phyloP scores from a whole-genome alignment of 2,113 vertebrate genomes.

The Ammodytes marinus region DNA sequence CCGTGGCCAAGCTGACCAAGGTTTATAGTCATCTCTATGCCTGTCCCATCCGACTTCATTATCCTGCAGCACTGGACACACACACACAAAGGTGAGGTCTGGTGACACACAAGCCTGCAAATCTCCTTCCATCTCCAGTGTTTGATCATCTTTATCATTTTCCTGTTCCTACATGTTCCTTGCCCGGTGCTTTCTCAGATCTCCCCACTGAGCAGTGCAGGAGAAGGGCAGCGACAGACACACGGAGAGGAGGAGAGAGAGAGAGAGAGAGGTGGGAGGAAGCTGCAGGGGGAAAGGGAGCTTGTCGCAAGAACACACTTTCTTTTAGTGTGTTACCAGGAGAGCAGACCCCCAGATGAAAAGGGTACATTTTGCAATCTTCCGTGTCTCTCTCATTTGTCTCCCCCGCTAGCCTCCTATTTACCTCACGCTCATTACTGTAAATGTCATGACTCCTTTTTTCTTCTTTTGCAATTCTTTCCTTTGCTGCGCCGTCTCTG shows the following conservation, averaged over 20 bases:
- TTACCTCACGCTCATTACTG: slow-evolving; percentile 66
- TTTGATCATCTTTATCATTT: slow-evolving; percentile 49
- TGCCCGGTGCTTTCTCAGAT: slow-evolving; percentile 31
- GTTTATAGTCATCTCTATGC: slow-evolving; percentile 43
- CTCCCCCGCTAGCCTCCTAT: slow-evolving; percentile 37
- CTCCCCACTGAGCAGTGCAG: slow-evolving; percentile 14
- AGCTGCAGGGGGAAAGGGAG: slow-evolving; percentile 15
- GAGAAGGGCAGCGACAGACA: slow-evolving; percentile 1
- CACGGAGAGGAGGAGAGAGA: not conserved
- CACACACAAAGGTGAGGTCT: not conserved
- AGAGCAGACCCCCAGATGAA: slow-evolving; percentile 57
- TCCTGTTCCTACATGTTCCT: slow-evolving; percentile 21
- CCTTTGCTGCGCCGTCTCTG: slow-evolving; percentile 24
- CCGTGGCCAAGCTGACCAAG: slow-evolving; percentile 47
- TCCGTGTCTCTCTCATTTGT: slow-evolving; percentile 44
- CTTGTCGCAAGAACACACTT: slow-evolving; percentile 32
- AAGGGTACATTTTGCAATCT: slow-evolving; percentile 48
- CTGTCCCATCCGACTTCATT: slow-evolving; percentile 53
- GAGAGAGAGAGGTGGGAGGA: slow-evolving; percentile 14
- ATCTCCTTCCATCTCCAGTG: slow-evolving; percentile 39
- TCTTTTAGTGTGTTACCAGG: slow-evolving; percentile 46
- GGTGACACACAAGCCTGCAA: slow-evolving; percentile 41
- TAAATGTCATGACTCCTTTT: slow-evolving; percentile 23
- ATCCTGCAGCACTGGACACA: slow-evolving; percentile 33
- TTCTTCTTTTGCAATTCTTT: slow-evolving; percentile 40